Base-by-base conservation (phyloP, 2,888 invertebrate species). In the Dynastes grantii region DNA sequence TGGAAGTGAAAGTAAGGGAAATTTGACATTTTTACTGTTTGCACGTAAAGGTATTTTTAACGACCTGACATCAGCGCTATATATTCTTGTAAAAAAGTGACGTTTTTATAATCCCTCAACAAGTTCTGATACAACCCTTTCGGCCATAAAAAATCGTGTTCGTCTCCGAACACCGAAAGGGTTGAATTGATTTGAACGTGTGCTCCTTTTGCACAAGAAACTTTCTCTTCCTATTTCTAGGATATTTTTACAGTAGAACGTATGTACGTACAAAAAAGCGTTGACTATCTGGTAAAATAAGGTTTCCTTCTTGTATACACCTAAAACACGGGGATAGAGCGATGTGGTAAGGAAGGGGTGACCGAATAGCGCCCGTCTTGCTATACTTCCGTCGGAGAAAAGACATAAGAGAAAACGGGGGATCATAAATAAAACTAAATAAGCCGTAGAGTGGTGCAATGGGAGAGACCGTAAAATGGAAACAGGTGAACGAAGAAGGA, bases 401-500 rank as follows among this genome's bases (percentile, higher is more conserved):
- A 71, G 71, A 75, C 27, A 61, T 58, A 73, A 37, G 58, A 55
- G 71, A 58, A 73, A 73, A 73, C 73, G 58, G 58, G 32, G 61
- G 58, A 58, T 40, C 73, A 73, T 75, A 75, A 75, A 75, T 75
- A 75, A 75, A 75, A 75, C 73, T 75, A 75, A 75, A 75, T 75
- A 75, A 75, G 73, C 76, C 76, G 76, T 67, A 76, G 67, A 67
- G 77, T 80, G 77, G 79, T 81, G 78, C 77, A 79, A 76, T 76
- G 82, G 82, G 79, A 65, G 79, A 65, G 80, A 81, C 83, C 84
- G 82, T 85, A 87, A 87, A 85, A 85, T 85, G 85, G 83, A 85
- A 83, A 87, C 87, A 87, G 86, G 86, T 86, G 86, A 87, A 86
- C 84, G 84, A 83, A 84, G 86, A 82, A 82, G 82, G 83, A 85